These are phyloP conservation scores for Darevskia mixta DNA, from an alignment of 2,797 vertebrate species.

Conservation along the genomic window DNA sequence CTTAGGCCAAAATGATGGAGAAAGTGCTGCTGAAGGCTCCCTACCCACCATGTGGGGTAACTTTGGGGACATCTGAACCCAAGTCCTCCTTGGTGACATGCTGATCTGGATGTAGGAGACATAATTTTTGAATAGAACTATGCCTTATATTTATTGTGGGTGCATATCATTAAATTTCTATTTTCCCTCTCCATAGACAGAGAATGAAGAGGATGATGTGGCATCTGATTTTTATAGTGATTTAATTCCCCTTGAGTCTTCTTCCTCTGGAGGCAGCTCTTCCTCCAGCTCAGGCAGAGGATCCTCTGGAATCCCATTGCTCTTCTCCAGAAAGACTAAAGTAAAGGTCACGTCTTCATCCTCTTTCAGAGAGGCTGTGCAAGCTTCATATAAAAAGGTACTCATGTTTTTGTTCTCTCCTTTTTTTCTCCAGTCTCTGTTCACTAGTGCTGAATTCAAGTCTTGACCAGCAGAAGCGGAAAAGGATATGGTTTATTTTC, in stretches of 20 bases:
- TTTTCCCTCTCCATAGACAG: conserved; percentile 78
- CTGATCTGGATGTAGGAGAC: too few relatives aligned
- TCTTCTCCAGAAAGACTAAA: conserved; percentile 45
- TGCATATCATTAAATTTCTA: background rate
- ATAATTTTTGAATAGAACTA: background rate
- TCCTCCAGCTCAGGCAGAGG: rapidly evolving
- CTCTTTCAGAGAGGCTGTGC: conserved; percentile 79
- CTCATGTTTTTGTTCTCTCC: conserved; percentile 10
- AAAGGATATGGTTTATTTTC: conserved; percentile 8
- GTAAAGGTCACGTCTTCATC: background rate
- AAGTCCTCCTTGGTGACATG: too few relatives aligned
- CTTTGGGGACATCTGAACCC: too few relatives aligned
- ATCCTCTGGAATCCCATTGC: background rate
- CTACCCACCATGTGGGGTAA: too few relatives aligned
- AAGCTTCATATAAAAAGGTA: conserved; percentile 88
- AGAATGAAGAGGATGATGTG: conserved; percentile 80
- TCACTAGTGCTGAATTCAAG: background rate
- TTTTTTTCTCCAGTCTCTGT: conserved; percentile 1
- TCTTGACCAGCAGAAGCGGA: background rate
- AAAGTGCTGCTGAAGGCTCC: too few relatives aligned
- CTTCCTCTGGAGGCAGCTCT: rapidly evolving
- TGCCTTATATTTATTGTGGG: background rate
- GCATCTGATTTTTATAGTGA: conserved; percentile 73
- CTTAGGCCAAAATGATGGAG: too few relatives aligned
- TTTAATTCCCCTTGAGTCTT: conserved; percentile 57